Evolutionary conservation across 2,113 vertebrate genomes (phyloP), one percentile per base, ranked within the genome.

Genomic region (Acinonyx jubatus): DNA sequence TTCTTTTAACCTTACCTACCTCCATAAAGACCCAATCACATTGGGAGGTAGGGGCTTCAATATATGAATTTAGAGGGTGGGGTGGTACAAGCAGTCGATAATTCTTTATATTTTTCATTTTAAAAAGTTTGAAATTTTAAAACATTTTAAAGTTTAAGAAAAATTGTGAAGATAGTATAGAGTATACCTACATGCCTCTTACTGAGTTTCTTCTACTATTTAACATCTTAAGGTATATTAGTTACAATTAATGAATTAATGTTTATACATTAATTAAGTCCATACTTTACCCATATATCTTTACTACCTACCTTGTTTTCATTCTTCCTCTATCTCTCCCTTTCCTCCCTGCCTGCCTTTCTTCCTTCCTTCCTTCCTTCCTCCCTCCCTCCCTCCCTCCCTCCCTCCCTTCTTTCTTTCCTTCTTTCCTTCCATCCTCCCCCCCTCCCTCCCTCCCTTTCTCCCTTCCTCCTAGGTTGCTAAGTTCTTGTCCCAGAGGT

Each of bases 321-420:
- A 38, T n/a, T 93, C 21, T 41, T n/a, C 13, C 14, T 82, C 12
- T 36, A 14, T 27, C 52, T 55, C 11, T 61, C 55, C 23, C 21
- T 23, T 15, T 15, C 7, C 16, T 14, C 36, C 7, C 3, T 33
- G 1, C 5, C 29, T 11, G 4, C 4, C 16, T 10, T 18, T 0
- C 25, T 61, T 5, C 15, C 45, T 18, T 31, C n/a, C 33, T 45
- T 38, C 18, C 3, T 33, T 21, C 9, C 38, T 9, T 18, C 41
- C 41, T 45, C 1, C 45, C 45, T 45, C 1, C 45, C 45, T 23
- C 0, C 8, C 57, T 61, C 3, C 23, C 23, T 36, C 12, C n/a
- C 11, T 61, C 55, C 5, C 4, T 41, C 41, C 41, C 41, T 41
- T 41, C 41, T 41, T 41, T 41, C 41, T 41, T 41, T 41, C 41